A percentile compares a stretch with the other conserved stretches of the same genome.
phyloP scores from a whole-genome alignment of 2,797 vertebrate genomes.

The Leptodactylus fallax region DNA sequence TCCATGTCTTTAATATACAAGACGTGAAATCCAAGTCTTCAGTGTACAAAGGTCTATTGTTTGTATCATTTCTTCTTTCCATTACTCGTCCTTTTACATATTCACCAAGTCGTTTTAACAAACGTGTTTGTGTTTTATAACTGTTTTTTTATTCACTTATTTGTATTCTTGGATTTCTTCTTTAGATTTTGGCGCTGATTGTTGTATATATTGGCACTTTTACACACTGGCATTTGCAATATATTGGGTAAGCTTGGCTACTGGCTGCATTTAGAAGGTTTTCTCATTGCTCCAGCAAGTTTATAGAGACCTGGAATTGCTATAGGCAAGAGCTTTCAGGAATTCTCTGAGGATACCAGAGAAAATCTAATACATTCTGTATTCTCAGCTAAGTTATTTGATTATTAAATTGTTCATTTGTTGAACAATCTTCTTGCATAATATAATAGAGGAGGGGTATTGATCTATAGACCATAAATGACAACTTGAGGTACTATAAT shows the following conservation, averaged over 20 bases:
- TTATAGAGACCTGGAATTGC: conserved; percentile 4
- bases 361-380: background rate
- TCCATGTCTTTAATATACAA: conserved; percentile 49
- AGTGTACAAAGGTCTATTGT: conserved; percentile 53
- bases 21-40: conserved; percentile 41
- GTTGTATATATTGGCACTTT: conserved; percentile 55
- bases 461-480: background rate
- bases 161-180: conserved; percentile 45
- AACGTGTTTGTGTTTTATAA: conserved; percentile 48
- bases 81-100: conserved; percentile 54
- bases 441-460: background rate
- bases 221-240: conserved; percentile 8
- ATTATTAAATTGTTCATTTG: background rate
- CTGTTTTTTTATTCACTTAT: conserved; percentile 21
- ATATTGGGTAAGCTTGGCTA: conserved; percentile 42
- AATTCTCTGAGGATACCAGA: background rate
- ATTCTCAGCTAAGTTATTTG: background rate
- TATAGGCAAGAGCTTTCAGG: background rate
- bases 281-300: conserved; percentile 1
- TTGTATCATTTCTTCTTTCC: conserved; percentile 31
- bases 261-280: conserved; percentile 14
- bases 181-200: conserved; percentile 32
- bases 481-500: background rate
- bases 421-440: background rate
- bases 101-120: conserved; percentile 27